Conservation (phyloP, 1,140 invertebrate genomes). For the Gonioctena quinquepunctata region DNA sequence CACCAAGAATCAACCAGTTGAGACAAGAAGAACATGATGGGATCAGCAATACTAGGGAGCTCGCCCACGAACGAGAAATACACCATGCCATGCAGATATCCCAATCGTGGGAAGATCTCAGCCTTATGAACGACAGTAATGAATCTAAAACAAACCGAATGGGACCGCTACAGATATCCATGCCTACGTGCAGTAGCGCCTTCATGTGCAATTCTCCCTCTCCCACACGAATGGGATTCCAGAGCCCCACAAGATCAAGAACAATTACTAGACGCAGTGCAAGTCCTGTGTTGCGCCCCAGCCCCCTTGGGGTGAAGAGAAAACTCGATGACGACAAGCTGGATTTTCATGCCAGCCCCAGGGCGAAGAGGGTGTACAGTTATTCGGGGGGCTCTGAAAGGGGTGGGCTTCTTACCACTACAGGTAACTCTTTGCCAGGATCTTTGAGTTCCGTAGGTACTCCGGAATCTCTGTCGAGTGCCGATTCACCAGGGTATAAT, state of each 20-base stretch:
- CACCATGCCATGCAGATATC: conserved; percentile 88
- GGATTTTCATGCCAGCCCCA: conserved; percentile 58
- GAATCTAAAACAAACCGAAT: conserved; percentile 51
- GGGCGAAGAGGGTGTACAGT: conserved; percentile 60
- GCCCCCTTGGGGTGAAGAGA: conserved; percentile 73
- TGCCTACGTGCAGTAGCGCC: conserved; percentile 51
- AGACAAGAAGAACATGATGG: conserved; percentile 87
- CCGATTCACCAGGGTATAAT: conserved; percentile 62
- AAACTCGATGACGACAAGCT: conserved; percentile 72
- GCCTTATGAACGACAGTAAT: conserved; percentile 68
- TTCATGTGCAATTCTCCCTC: conserved; percentile 67
- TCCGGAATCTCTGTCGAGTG: conserved; percentile 65
- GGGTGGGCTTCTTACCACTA: conserved; percentile 54
- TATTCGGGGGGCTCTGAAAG: conserved; percentile 42
- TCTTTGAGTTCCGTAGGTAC: conserved; percentile 64
- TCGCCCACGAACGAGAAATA: conserved; percentile 86
- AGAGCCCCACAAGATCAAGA: conserved; percentile 49
- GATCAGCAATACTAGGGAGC: conserved; percentile 76
- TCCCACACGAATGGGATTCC: conserved; percentile 61
- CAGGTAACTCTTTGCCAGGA: conserved; percentile 59
- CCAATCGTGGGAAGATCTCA: conserved; percentile 86
- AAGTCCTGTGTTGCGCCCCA: conserved; percentile 81
- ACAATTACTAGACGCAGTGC: conserved; percentile 67
- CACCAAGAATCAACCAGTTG: conserved; percentile 82
- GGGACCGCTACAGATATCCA: conserved; percentile 51